Conservation (phyloP, 2,113 vertebrate genomes). For the Atlantisia rogersi region DNA sequence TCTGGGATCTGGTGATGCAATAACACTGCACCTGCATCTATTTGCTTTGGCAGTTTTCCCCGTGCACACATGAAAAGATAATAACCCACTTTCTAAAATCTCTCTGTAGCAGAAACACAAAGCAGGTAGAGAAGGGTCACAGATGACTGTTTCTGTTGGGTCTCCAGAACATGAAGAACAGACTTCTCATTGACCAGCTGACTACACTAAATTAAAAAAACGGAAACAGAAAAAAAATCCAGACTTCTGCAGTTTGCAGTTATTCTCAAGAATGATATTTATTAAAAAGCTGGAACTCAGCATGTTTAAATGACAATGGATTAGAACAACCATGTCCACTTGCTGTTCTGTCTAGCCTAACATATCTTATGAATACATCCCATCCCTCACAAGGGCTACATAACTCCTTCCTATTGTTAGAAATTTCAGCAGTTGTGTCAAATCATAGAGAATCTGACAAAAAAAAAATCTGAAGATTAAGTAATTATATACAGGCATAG, state of each 20-base stretch:
- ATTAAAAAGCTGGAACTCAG: not conserved
- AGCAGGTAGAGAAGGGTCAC: not conserved
- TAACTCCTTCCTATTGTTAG: not conserved
- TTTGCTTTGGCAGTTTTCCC: not conserved
- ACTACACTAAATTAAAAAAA: not conserved
- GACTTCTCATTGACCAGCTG: not conserved
- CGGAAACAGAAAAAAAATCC: not conserved
- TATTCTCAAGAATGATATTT: not conserved
- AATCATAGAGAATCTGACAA: not conserved
- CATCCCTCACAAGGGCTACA: accelerated
- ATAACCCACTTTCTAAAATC: not conserved
- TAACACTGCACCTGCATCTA: not conserved
- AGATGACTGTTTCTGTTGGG: not conserved
- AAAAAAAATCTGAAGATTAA: not conserved
- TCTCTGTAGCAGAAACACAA: not conserved
- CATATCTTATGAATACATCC: not conserved
- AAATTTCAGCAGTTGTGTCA: not conserved
- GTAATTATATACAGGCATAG: not conserved
- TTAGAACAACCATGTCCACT: not conserved
- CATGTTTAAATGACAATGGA: not conserved
- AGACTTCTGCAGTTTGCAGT: not conserved
- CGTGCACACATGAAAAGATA: not conserved
- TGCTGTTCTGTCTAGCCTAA: not conserved
- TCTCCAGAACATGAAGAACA: not conserved
- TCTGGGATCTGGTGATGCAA: not conserved